Percentiles rank a stretch among this genome's conserved stretches.
phyloP scores from a whole-genome alignment of 2,888 invertebrate species.

The Caenorhabditis japonica region DNA sequence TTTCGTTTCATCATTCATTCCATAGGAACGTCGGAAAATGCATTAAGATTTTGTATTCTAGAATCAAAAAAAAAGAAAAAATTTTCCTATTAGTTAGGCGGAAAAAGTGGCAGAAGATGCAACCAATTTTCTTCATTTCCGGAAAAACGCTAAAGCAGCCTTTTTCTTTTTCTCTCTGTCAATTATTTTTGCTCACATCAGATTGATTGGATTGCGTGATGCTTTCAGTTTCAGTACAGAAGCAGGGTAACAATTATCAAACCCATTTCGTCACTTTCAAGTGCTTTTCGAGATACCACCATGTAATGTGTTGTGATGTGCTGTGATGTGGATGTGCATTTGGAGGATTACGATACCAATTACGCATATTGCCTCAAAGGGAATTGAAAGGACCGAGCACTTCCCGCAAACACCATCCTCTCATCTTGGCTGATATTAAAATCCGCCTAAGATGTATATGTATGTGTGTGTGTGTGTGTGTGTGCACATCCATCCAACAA shows the following conservation, averaged over 20 bases:
- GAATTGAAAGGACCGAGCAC: conserved; percentile 26
- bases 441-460: conserved; percentile 22
- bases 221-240: no score
- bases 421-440: conserved; percentile 39
- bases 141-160: background rate
- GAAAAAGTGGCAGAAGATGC: conserved; percentile 1
- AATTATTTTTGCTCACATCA: no score
- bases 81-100: conserved; percentile 3
- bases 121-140: conserved; percentile 20
- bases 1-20: conserved; percentile 43
- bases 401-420: conserved; percentile 45
- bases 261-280: no score
- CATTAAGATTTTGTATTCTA: no score
- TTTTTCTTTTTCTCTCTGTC: no score
- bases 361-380: conserved; percentile 47
- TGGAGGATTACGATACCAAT: conserved; percentile 57
- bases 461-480: no score
- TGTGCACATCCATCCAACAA: conserved; percentile 3
- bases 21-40: conserved; percentile 23
- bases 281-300: no score
- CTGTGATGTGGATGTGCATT: conserved; percentile 40
- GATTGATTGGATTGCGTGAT: no score
- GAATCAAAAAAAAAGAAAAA: no score
- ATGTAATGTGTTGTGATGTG: no score
- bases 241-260: no score